A percentile compares a stretch with the other conserved stretches of the same genome.
Conservation (phyloP, 2,888 invertebrate genomes). For the Elysia crispata region DNA sequence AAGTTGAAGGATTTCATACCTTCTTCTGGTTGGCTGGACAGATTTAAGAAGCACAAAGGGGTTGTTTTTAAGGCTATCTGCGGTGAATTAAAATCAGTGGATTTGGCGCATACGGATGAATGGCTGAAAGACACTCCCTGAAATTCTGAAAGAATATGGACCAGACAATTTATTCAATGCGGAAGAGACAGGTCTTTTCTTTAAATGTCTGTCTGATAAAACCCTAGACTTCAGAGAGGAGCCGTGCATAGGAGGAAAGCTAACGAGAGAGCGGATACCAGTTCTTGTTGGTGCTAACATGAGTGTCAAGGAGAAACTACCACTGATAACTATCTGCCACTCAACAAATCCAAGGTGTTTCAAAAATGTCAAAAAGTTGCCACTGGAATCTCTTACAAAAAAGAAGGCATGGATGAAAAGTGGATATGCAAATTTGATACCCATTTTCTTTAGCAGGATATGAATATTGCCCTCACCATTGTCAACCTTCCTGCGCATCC, state of each 20-base stretch:
- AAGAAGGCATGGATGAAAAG: neutral
- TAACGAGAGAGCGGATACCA: constrained; percentile 51
- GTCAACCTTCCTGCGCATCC: constrained; percentile 27
- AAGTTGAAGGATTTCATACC: constrained; percentile 43
- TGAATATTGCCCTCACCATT: neutral
- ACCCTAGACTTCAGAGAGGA: constrained; percentile 49
- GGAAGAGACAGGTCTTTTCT: constrained; percentile 52
- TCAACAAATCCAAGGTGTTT: constrained; percentile 47
- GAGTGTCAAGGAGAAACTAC: constrained; percentile 51
- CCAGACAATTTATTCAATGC: constrained; percentile 49
- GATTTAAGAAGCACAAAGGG: constrained; percentile 29
- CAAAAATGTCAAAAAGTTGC: constrained; percentile 35
- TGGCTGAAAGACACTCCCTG: too few relatives aligned
- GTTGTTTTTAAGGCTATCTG: constrained; percentile 15
- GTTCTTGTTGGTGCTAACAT: constrained; percentile 48
- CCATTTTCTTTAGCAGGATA: neutral
- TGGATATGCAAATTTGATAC: constrained; percentile 35
- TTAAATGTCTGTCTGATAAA: constrained; percentile 49
- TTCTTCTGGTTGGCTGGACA: constrained; percentile 34
- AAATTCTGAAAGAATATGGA: constrained; percentile 33
- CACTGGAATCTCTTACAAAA: constrained; percentile 37
- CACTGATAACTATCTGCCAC: constrained; percentile 52
- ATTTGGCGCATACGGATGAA: neutral
- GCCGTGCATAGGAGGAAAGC: constrained; percentile 45
- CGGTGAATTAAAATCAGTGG: constrained; percentile 17